phyloP scores from a whole-genome alignment of 2,888 invertebrate species.

The Ligdia adustata region DNA sequence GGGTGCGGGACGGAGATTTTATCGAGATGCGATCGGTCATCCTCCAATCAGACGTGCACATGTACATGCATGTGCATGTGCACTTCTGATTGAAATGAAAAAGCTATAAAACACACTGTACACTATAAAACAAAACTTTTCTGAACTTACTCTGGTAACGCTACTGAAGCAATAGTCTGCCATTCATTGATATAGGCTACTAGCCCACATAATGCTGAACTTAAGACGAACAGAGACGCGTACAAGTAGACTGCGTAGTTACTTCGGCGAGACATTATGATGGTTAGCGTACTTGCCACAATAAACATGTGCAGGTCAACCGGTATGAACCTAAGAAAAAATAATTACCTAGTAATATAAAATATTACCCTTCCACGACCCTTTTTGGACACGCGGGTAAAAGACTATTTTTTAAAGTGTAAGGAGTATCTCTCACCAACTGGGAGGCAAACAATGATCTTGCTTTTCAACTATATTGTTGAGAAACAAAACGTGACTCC shows the following conservation, averaged over 20 bases:
- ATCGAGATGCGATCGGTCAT: no score
- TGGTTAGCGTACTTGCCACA: slow-evolving; percentile 32
- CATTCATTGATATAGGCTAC: slow-evolving; percentile 31
- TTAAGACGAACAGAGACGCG: slow-evolving; percentile 23
- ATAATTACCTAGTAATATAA: no score
- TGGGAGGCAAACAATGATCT: slow-evolving; percentile 4
- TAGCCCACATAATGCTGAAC: slow-evolving; percentile 15
- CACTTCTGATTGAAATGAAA: no score
- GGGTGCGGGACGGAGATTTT: no score
- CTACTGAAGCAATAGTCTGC: slow-evolving; percentile 18
- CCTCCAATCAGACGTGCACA: no score
- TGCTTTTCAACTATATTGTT: slow-evolving; percentile 7
- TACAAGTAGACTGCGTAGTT: slow-evolving; percentile 34
- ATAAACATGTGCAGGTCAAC: slow-evolving; percentile 43
- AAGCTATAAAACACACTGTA: no score
- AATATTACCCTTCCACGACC: no score
- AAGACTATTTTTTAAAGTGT: no score
- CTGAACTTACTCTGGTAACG: slow-evolving; percentile 40
- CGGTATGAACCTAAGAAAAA: slow-evolving; percentile 41
- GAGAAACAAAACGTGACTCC: slow-evolving; percentile 9
- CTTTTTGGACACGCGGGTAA: no score
- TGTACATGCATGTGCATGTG: no score
- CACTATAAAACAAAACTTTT: no score
- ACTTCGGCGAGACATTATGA: slow-evolving; percentile 34
- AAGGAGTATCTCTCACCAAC: no score